Evolutionary conservation across 2,888 invertebrate species (phyloP), one percentile per base, ranked within the genome.

Genomic region (Eupithecia centaureata): DNA sequence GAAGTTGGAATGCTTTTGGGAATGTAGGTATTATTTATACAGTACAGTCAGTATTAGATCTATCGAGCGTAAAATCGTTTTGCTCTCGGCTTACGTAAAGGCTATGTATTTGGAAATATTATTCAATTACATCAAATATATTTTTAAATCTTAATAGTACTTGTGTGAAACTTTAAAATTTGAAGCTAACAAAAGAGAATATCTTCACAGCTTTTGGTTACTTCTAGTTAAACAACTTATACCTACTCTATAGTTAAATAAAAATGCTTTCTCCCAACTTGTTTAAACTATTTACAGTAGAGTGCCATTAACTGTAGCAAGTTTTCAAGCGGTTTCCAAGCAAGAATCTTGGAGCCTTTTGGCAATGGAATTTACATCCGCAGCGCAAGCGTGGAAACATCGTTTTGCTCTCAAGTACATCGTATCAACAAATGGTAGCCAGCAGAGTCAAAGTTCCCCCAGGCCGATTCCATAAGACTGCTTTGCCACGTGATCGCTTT

Each of bases 401-500:
- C 89, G 90, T 90, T 92, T 92, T 88, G 90, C 92, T 91, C 86
- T 92, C 87, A 92, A 90, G 91, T 85, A 89, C 81, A 82, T 82
- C 82, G 82, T 82, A 82, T 80, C 80, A 83, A 79, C 77, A 80
- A 77, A 77, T 80, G 70, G 79, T 79, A 84, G 85, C 83, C 83
- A 89, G 89, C 86, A 83, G 83, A 91, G 91, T 90, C 91, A 91
- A 89, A 92, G 87, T 92, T 92, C 85, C 91, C 87, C 76, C 80
- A 84, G 90, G 92, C 90, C 83, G 90, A 91, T 92, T 90, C 90
- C 86, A 90, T 91, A 91, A 90, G 89, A 88, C 86, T 90, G 86
- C 91, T 91, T 91, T 91, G 90, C 91, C 91, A 92, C 92, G 90
- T 91, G 92, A 92, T 91, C 91, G 90, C 88, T 89, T 91, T 86